Conservation (phyloP, 1,140 invertebrate species). For the Metaphire vulgaris region DNA sequence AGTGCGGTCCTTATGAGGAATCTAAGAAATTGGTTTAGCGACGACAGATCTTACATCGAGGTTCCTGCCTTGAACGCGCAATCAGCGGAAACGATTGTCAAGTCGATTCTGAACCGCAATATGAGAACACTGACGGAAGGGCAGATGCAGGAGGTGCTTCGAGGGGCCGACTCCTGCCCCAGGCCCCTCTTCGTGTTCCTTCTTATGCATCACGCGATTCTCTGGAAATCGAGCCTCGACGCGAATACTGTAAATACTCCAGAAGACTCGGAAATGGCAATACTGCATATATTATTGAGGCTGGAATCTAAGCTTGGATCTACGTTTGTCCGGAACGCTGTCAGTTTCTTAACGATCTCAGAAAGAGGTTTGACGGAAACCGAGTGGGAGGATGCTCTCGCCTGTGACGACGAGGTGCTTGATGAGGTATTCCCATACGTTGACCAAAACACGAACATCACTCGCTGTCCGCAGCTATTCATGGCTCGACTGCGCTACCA, state of each 20-base stretch:
- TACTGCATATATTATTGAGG: not conserved
- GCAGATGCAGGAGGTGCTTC: not conserved
- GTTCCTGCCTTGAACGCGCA: not conserved
- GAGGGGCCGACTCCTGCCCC: not conserved
- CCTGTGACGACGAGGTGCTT: constrained; percentile 29
- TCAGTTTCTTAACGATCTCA: not conserved
- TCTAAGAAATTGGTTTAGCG: not conserved
- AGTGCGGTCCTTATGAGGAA: not conserved
- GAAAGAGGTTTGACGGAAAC: constrained; percentile 28
- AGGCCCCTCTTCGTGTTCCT: not conserved
- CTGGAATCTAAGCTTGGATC: not conserved
- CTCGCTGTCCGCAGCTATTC: not conserved
- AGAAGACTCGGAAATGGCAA: not conserved
- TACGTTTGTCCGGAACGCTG: not conserved
- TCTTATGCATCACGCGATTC: not conserved
- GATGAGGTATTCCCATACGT: constrained; percentile 25
- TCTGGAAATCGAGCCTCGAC: not conserved
- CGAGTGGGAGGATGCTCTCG: constrained; percentile 30
- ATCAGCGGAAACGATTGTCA: not conserved
- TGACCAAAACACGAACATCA: not conserved
- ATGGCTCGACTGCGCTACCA: not conserved
- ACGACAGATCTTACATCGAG: not conserved
- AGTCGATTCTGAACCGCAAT: not conserved
- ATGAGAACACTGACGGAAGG: not conserved
- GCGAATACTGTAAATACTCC: not conserved